A percentile compares a stretch with the other conserved stretches of the same genome.
Evolutionary conservation across 1,140 invertebrate species (phyloP).

Genomic region (Mesaphorura yosii): DNA sequence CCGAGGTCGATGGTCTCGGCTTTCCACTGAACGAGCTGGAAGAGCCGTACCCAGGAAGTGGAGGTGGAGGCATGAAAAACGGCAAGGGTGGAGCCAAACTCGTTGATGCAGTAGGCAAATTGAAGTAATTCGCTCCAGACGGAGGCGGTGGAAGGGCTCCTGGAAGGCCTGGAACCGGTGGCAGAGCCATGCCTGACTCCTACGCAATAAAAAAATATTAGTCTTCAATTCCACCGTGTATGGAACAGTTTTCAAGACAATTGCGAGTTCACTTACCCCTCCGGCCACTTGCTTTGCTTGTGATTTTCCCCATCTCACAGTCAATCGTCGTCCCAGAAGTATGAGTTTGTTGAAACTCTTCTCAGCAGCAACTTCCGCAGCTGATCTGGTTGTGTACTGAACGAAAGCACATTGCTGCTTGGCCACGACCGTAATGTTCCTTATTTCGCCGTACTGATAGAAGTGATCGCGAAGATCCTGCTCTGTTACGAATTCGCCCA

Average conservation of each 20-base stretch:
- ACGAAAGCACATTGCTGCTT: constrained; percentile 97
- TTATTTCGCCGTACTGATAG: constrained; percentile 98
- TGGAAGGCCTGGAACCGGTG: constrained; percentile 78
- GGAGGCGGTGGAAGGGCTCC: constrained; percentile 24
- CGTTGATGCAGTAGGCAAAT: constrained; percentile 20
- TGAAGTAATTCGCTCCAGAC: constrained; percentile 24
- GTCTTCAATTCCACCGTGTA: not conserved
- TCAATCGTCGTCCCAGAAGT: constrained; percentile 50
- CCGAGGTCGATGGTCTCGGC: not conserved
- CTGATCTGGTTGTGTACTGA: constrained; percentile 77
- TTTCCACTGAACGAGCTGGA: not conserved
- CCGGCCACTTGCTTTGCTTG: constrained; percentile 50
- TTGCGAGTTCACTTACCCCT: constrained; percentile 29
- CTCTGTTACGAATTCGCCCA: constrained; percentile 78
- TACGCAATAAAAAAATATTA: constrained; percentile 6
- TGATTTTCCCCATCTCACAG: constrained; percentile 93
- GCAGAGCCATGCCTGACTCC: constrained; percentile 43
- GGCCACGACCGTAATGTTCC: constrained; percentile 77
- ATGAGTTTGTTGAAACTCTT: constrained; percentile 86
- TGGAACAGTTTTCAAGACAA: not conserved
- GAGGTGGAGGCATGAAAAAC: constrained; percentile 23
- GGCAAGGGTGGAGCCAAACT: constrained; percentile 14
- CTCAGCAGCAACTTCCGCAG: constrained; percentile 88
- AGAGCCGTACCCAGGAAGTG: constrained; percentile 1
- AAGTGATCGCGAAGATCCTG: constrained; percentile 85